Base-by-base conservation (phyloP, 2,797 vertebrate genomes). In the Ambastaia sidthimunki region DNA sequence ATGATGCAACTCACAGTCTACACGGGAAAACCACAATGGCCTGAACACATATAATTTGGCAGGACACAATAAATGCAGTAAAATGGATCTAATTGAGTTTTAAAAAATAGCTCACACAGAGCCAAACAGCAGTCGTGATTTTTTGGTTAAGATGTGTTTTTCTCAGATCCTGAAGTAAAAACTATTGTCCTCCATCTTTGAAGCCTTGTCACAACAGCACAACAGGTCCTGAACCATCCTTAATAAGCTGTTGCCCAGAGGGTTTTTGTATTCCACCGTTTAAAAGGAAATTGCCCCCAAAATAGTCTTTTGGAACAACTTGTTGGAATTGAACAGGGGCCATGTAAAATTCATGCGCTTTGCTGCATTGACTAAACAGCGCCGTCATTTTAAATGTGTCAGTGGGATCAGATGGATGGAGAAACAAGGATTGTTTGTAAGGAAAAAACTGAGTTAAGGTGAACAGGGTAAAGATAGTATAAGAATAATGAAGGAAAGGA, bases 331-430 rank as follows among this genome's bases (percentile, higher is more conserved):
- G 80, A 82, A 78, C 67, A 9, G 48, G 28, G 37, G 76, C 60
- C 79, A 78, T 84, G 79, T 81, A 84, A 83, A 83, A 84, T 80
- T 82, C 66, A 80, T 72, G 73, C 19, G 50, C 31, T 74, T 60
- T 69, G 62, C 44, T 70, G 48, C 21, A 74, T 75, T 82, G 55
- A 47, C 57, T 41, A 54, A 72, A 75, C 41, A 68, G 28, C 63
- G 55, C 15, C 31, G 59, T 48, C 60, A 37, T 60, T 69, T 70
- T 59, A 74, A 78, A 65, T 34, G 2, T 71, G 55, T 73, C 31
- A 67, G 55, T 71, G 28, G 28, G 28, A 72, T 73, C 65, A 80
- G 48, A 79, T 66, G 68, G 73, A 60, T 4, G 6, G 15, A 37
- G 18, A 67, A 52, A 21, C 23, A 65, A 18, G 18, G 23, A 71